Evolutionary conservation across 2,888 invertebrate genomes (phyloP), one percentile per base, ranked within the genome.

Genomic region (Acrobasis consociella): DNA sequence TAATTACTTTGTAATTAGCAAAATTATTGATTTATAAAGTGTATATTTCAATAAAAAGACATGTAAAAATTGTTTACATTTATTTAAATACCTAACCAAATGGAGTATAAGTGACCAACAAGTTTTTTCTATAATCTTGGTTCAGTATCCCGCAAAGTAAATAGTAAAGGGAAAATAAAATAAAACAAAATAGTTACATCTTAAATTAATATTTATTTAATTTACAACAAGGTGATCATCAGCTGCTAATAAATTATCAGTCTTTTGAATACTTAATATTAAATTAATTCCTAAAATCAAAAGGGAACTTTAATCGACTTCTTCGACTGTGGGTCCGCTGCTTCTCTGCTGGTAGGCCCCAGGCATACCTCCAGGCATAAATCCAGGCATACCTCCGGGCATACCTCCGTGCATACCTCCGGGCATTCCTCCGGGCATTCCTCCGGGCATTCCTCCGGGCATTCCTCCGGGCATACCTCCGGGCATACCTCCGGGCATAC

Each of bases 261-360:
- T 75, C 75, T 73, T 72, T 22, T n/a, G n/a, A n/a, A 68, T 67
- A 69, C 46, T 64, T 61, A 69, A 65, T 69, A 71, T 70, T 67
- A 72, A 69, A 69, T 62, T 49, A 61, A 46, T 46, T 13, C 1
- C 10, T 11, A 2, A 46, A 46, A 46, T 10, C 13, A 10, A 42
- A 42, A 1, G 7, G 42, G 9, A 2, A 46, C 0, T 46, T 80
- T 77, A 86, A 67, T 86, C 85, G 0, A 87, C 85, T 76, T 87
- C 86, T 63, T 87, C 86, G 0, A 86, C 82, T 3, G 81, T 87
- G 17, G 87, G 87, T 10, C 87, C 86, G 15, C 70, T 66, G 42
- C 59, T 62, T 37, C 67, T 62, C 52, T 67, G 69, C n/a, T 72
- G 70, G 37, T 74, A 74, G 37, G 16, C 71, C 3, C 62, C 65